Evolutionary conservation across 1,140 invertebrate species (phyloP), one percentile per base, ranked within the genome.

Genomic region (Anastatus disparis): DNA sequence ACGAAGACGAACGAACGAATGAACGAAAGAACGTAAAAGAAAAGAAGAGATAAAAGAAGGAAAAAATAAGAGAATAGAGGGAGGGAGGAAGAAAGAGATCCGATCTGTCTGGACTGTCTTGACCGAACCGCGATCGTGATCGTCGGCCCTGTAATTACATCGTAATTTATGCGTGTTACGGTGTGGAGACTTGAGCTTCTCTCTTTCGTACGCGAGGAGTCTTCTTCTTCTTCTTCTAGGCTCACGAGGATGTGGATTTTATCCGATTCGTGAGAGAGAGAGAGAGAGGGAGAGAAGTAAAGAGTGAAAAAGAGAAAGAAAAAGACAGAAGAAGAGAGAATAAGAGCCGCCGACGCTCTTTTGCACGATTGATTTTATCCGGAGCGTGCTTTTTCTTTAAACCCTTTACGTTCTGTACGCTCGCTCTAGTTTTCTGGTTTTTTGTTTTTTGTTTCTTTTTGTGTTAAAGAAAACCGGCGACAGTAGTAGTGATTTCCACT

Each of bases 131-230:
- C 73, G 77, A 82, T 83, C 79, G 77, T 76, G 81, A 84, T 83
- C 80, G 74, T 74, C 79, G 69, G 70, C 77, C 80, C 81, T 84
- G 81, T 83, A 83, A 83, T 84, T 84, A 84, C 81, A 79, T 82
- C 81, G 81, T 84, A 82, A 82, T 84, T 84, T 83, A 84, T 83
- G 81, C 80, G 81, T 81, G 79, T 81, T 79, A 82, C 79, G 79
- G 76, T 81, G 78, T 72, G 69, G 76, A 73, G 71, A 56, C 56
- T 53, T 26, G 20, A 15, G 9, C 7, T 20, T 44, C 24, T 42
- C 52, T 40, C 53, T 58, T 55, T 55, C 53, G 48, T 29, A 52
- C 58, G 55, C 55, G 22, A 26, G 56, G 35, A n/a, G 38, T 53
- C 48, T 15, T 17, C 53, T 6, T 55, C 38, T 52, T 22, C 42